phyloP scores from a whole-genome alignment of 2,797 vertebrate species.

The Bothrops alternatus region DNA sequence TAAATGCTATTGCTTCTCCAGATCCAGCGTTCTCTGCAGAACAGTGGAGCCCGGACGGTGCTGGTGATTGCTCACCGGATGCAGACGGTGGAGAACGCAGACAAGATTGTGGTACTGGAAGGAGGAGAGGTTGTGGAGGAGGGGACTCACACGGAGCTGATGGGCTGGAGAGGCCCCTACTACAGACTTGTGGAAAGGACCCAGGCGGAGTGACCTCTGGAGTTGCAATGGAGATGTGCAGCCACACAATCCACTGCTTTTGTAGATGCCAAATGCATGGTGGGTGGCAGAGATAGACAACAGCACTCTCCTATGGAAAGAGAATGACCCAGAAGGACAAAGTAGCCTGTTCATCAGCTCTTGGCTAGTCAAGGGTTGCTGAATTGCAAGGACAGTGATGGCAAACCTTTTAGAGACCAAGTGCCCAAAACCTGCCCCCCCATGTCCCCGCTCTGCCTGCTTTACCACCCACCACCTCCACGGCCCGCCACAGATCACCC shows the following conservation, averaged over 20 bases:
- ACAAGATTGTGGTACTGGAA: constrained; percentile 77
- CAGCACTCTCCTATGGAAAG: background rate
- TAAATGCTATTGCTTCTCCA: constrained; percentile 42
- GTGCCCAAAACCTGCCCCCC: too few species aligned
- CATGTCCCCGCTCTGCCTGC: too few species aligned
- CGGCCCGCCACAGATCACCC: too few species aligned
- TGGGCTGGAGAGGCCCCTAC: constrained; percentile 70
- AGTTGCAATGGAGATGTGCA: background rate
- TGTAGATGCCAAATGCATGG: background rate
- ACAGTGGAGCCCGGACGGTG: constrained; percentile 62
- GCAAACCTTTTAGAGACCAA: too few species aligned
- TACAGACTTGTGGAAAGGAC: constrained; percentile 68
- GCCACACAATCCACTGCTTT: background rate
- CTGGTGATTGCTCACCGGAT: constrained; percentile 84
- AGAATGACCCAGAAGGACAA: background rate
- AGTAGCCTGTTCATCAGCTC: background rate
- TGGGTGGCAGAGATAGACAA: background rate
- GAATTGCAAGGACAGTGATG: background rate
- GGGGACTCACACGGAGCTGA: constrained; percentile 74
- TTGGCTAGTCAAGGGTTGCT: background rate
- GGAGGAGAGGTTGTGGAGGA: constrained; percentile 67
- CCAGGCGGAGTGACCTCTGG: background rate
- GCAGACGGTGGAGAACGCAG: constrained; percentile 73
- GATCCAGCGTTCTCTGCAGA: constrained; percentile 72
- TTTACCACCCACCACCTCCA: too few species aligned